A percentile compares a stretch with the other conserved stretches of the same genome.
Conservation (phyloP, 2,888 invertebrate species). For the Troides oblongomaculatus region DNA sequence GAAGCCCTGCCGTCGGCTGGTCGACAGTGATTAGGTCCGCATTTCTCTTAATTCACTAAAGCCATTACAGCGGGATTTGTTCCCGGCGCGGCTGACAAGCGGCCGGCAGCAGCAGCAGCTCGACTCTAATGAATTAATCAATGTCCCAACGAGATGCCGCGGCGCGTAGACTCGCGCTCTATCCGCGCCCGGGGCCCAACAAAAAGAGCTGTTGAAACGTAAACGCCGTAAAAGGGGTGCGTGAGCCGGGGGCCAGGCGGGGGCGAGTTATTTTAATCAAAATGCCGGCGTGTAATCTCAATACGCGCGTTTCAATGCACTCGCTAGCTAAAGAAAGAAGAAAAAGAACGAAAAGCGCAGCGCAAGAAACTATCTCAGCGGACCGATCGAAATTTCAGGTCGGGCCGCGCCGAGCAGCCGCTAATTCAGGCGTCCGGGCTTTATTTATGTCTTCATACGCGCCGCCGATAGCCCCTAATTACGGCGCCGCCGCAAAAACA, state of each 20-base stretch:
- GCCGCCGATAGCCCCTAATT: slow-evolving; percentile 79
- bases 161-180: not conserved
- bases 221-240: slow-evolving; percentile 16
- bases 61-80: too few species aligned
- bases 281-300: slow-evolving; percentile 23
- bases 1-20: too few species aligned
- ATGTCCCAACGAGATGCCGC: not conserved
- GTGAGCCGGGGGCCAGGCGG: not conserved
- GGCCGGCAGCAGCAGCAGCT: too few species aligned
- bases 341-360: slow-evolving; percentile 40
- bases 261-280: slow-evolving; percentile 24
- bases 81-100: too few species aligned
- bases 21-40: too few species aligned
- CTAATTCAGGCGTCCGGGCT: slow-evolving; percentile 68
- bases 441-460: slow-evolving; percentile 80
- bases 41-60: too few species aligned
- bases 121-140: not conserved
- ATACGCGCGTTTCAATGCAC: slow-evolving; percentile 20
- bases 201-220: slow-evolving; percentile 4
- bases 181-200: not conserved
- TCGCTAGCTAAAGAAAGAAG: slow-evolving; percentile 12
- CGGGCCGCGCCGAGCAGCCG: slow-evolving; percentile 45
- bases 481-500: slow-evolving; percentile 73
- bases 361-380: slow-evolving; percentile 41
- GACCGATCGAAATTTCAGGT: slow-evolving; percentile 69